phyloP scores from a whole-genome alignment of 2,113 vertebrate genomes.

The Paramisgurnus dabryanus region DNA sequence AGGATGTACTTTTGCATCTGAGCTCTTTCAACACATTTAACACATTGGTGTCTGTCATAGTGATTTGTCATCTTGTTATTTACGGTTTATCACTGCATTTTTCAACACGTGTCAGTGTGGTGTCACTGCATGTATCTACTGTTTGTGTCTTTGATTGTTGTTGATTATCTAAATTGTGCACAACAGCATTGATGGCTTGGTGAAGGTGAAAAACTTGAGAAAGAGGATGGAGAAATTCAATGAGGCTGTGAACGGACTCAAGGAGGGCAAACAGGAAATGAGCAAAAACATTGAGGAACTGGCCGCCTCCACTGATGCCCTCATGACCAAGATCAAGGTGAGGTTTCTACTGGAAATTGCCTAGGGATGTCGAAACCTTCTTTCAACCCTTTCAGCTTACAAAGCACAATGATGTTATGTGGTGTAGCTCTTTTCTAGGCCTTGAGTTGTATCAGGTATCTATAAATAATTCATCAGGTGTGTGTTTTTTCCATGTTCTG shows the following conservation, averaged over 20 bases:
- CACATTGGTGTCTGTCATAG: too few species aligned
- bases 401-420: slow-evolving; percentile 24
- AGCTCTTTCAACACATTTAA: too few species aligned
- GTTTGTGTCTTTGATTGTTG: not conserved
- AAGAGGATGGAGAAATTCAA: slow-evolving; percentile 87
- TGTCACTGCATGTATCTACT: too few species aligned
- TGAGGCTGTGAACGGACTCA: slow-evolving; percentile 86
- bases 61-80: too few species aligned
- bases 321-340: slow-evolving; percentile 91
- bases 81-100: too few species aligned
- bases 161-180: not conserved
- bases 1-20: too few species aligned
- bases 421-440: slow-evolving; percentile 30
- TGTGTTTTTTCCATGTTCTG: slow-evolving; percentile 30
- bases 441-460: slow-evolving; percentile 25
- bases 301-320: slow-evolving; percentile 82
- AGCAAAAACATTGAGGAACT: slow-evolving; percentile 86
- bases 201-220: slow-evolving; percentile 89
- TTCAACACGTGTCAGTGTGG: too few species aligned
- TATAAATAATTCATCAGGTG: slow-evolving; percentile 37
- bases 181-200: slow-evolving; percentile 86
- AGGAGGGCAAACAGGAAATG: slow-evolving; percentile 91
- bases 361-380: slow-evolving; percentile 13
- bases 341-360: slow-evolving; percentile 18
- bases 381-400: slow-evolving; percentile 30